A percentile compares a stretch with the other conserved stretches of the same genome.
Conservation (phyloP, 2,113 vertebrate genomes). For the Sciurus niger region DNA sequence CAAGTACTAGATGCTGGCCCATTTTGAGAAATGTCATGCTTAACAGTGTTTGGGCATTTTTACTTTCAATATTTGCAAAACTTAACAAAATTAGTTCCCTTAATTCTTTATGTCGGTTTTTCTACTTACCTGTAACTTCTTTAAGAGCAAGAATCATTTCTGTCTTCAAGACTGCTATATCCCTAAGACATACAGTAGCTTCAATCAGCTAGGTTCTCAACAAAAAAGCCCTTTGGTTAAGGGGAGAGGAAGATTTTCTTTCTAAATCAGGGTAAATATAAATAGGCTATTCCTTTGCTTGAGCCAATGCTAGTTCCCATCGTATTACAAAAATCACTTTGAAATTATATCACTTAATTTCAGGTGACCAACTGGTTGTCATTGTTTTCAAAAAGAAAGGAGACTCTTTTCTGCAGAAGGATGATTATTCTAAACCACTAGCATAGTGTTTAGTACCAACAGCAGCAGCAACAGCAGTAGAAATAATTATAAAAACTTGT, state of each 20-base stretch:
- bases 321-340: background rate
- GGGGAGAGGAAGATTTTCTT: background rate
- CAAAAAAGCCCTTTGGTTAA: background rate
- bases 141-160: constrained; percentile 10
- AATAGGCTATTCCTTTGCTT: background rate
- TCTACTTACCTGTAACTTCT: background rate
- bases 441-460: background rate
- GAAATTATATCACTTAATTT: constrained; percentile 12
- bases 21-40: constrained; percentile 60
- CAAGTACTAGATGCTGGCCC: constrained; percentile 14
- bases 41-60: background rate
- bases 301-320: background rate
- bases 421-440: background rate
- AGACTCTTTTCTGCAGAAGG: background rate
- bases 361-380: background rate
- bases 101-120: constrained; percentile 11
- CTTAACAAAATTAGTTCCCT: constrained; percentile 26
- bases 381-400: background rate
- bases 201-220: background rate
- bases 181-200: background rate
- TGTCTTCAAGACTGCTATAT: background rate
- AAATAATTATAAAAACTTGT: background rate
- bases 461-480: background rate
- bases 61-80: background rate
- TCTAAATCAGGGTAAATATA: background rate